Conservation (phyloP, 2,113 vertebrate genomes). For the Hystrix brachyura region DNA sequence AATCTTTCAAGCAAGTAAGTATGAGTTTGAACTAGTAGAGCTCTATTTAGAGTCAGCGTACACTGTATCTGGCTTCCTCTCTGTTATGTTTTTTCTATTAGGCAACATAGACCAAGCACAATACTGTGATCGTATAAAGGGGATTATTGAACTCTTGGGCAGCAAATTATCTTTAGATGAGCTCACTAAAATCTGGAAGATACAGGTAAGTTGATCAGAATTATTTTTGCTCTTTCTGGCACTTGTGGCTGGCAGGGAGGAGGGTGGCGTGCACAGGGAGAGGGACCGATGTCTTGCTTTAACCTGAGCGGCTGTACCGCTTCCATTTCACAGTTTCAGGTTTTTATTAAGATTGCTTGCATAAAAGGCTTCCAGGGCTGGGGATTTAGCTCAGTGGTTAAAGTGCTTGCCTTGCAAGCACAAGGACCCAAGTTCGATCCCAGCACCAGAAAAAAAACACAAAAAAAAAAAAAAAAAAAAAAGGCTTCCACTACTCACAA, state of each 20-base stretch:
- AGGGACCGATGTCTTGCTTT: neutral
- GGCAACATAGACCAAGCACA: slow-evolving; percentile 99
- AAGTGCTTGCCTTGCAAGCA: too few relatives aligned
- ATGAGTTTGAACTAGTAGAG: slow-evolving; percentile 24
- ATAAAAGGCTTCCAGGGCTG: neutral
- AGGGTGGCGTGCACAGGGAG: neutral
- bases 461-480: neutral
- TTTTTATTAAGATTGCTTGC: neutral
- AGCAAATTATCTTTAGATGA: slow-evolving; percentile 99
- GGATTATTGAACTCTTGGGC: slow-evolving; percentile 98
- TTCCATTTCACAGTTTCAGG: neutral
- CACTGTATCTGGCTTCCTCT: slow-evolving; percentile 39
- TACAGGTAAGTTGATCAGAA: slow-evolving; percentile 92
- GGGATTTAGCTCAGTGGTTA: too few relatives aligned
- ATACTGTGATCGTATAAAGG: slow-evolving; percentile 99
- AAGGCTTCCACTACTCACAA: neutral
- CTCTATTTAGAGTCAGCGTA: neutral
- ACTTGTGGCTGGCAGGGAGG: neutral
- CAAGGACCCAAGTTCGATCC: too few relatives aligned
- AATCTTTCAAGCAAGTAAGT: neutral
- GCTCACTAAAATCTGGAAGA: slow-evolving; percentile 98
- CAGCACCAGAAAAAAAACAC: too few relatives aligned
- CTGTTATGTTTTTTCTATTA: slow-evolving; percentile 81
- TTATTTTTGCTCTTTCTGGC: slow-evolving; percentile 44
- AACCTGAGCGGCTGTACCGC: neutral